A percentile compares a stretch with the other conserved stretches of the same genome.
Evolutionary conservation across 1,140 invertebrate species (phyloP).

Genomic region (Zeugodacus cucurbitae): DNA sequence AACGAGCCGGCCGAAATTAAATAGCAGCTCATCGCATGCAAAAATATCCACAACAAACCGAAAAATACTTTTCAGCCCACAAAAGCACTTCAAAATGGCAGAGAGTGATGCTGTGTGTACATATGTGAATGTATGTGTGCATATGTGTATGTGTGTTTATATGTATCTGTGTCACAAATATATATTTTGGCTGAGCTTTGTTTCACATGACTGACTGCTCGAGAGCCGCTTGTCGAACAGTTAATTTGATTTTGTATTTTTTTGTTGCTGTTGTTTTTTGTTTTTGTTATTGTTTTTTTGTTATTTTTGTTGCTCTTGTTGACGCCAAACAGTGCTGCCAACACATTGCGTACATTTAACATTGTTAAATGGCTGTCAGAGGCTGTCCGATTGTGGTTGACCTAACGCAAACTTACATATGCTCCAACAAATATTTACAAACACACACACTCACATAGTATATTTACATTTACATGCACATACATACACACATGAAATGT

Average conservation of each 20-base stretch:
- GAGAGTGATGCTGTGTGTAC: neutral
- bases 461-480: neutral
- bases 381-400: slow-evolving; percentile 19
- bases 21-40: neutral
- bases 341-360: slow-evolving; percentile 11
- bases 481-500: no score
- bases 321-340: slow-evolving; percentile 18
- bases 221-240: neutral
- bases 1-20: slow-evolving; percentile 11
- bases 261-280: neutral
- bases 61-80: neutral
- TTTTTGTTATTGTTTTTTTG: neutral
- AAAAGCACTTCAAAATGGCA: neutral
- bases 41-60: neutral
- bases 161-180: neutral
- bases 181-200: neutral
- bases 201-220: neutral
- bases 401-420: neutral
- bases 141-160: neutral
- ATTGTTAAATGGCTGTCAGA: neutral
- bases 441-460: neutral
- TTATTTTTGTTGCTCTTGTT: neutral
- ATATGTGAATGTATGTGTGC: neutral
- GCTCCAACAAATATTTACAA: neutral
- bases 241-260: slow-evolving; percentile 18